A percentile compares a stretch with the other conserved stretches of the same genome.
Conservation (phyloP, 2,888 invertebrate species). For the Eumacrocentrus americanus region DNA sequence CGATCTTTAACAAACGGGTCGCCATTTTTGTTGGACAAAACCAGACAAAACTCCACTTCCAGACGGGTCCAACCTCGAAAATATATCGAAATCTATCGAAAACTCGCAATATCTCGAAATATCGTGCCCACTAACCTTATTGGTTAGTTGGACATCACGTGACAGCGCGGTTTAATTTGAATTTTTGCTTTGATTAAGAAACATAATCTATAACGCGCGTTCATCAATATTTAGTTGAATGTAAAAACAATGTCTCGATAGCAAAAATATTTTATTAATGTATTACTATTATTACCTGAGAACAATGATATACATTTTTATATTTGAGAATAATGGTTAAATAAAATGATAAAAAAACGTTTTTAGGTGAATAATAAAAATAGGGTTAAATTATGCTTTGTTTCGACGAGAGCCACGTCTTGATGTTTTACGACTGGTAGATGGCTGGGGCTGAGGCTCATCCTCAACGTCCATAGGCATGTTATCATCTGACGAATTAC, state of each 20-base stretch:
- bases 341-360: background rate
- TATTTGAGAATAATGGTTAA: background rate
- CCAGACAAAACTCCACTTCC: background rate
- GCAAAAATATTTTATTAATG: background rate
- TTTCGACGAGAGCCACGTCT: background rate
- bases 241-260: background rate
- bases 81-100: too few relatives aligned
- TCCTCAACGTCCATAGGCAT: background rate
- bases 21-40: conserved; percentile 54
- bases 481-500: background rate
- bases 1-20: conserved; percentile 58
- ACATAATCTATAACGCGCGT: too few relatives aligned
- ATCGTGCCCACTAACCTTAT: too few relatives aligned
- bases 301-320: background rate
- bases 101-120: too few relatives aligned
- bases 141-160: too few relatives aligned
- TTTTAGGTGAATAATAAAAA: background rate
- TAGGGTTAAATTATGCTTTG: background rate
- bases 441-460: background rate
- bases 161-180: too few relatives aligned
- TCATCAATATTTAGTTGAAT: too few relatives aligned
- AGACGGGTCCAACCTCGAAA: background rate
- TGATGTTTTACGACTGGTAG: background rate
- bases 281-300: too few relatives aligned
- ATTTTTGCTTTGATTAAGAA: too few relatives aligned